Evolutionary conservation across 1,140 invertebrate genomes (phyloP), one percentile per base, ranked within the genome.

Genomic region (Drosophila santomea): DNA sequence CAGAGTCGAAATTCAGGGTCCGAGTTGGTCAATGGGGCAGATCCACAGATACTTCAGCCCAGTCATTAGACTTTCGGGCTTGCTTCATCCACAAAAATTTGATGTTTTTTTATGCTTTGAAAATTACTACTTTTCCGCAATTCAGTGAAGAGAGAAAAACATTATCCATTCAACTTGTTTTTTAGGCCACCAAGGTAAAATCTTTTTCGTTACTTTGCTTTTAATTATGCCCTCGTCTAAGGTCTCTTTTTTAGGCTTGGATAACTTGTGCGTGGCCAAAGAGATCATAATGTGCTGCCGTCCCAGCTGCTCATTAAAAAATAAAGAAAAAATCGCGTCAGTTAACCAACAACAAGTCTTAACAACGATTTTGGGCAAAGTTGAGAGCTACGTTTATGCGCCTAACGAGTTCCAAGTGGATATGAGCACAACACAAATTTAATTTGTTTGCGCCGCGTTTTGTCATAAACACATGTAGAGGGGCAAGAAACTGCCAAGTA

Each of bases 201-300:
- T 64, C 25, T 74, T 56, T 41, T 43, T 74, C 36, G 50, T 62
- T 74, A 48, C 71, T 74, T 73, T 50, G 36, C 12, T 44, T 63
- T 74, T 74, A 54, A 71, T 71, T 69, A 71, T 38, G 67, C 35
- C 48, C 55, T n/a, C 5, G 23, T 61, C 58, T 55, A 72, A 74
- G 68, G 68, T 55, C 50, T 39, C 56, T 52, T 71, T 47, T 72
- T 48, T 32, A 4, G 14, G 41, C n/a, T 52, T 50, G 61, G 69
- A 12, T 62, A 74, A 75, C 57, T 80, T 81, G 68, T 79, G 80
- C 80, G 76, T 83, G 76, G 80, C 80, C 76, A 84, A 76, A 83
- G 68, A 76, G 61, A 77, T 84, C 77, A 68, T 80, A 80, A 84
- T 83, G 58, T 61, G 52, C 36, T 3, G 35, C 32, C 20, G 58